These are phyloP conservation scores for Lithophane semibrunnea DNA, from an alignment of 2,888 invertebrate genomes.

Conservation along the genomic window DNA sequence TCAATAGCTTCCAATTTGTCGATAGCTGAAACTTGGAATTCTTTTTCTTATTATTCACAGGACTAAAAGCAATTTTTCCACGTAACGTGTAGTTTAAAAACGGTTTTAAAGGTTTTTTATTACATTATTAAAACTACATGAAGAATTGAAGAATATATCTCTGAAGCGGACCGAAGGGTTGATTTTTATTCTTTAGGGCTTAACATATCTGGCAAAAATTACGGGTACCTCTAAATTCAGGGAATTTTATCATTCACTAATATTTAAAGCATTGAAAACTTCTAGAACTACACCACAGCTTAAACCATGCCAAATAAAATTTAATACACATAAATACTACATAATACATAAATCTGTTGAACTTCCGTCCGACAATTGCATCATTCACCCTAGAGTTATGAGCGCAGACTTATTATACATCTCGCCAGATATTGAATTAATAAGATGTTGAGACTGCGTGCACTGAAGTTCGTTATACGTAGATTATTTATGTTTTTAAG, in stretches of 20 bases:
- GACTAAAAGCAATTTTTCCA: not conserved
- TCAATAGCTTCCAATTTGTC: constrained; percentile 46
- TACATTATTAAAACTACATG: too few relatives aligned
- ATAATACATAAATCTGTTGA: constrained; percentile 31
- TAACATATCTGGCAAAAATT: not conserved
- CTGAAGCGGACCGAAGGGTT: too few relatives aligned
- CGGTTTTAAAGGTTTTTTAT: not conserved
- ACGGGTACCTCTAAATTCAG: too few relatives aligned
- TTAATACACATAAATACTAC: constrained; percentile 11
- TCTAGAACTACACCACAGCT: not conserved
- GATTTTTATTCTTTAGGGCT: too few relatives aligned
- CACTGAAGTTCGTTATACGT: constrained; percentile 52
- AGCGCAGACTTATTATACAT: constrained; percentile 54
- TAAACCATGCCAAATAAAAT: constrained; percentile 32
- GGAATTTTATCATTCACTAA: not conserved
- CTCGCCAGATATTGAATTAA: constrained; percentile 62
- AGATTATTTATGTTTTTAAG: constrained; percentile 46
- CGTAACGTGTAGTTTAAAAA: not conserved
- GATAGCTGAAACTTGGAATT: constrained; percentile 22
- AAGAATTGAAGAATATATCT: not conserved
- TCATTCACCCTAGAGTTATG: constrained; percentile 41
- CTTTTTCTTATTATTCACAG: constrained; percentile 13
- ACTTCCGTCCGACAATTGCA: constrained; percentile 25
- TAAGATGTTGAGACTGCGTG: constrained; percentile 60
- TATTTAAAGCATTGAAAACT: not conserved